A percentile compares a stretch with the other conserved stretches of the same genome.
These are phyloP conservation scores for Neoascia interrupta DNA, from an alignment of 2,888 invertebrate genomes.

Conservation along the genomic window DNA sequence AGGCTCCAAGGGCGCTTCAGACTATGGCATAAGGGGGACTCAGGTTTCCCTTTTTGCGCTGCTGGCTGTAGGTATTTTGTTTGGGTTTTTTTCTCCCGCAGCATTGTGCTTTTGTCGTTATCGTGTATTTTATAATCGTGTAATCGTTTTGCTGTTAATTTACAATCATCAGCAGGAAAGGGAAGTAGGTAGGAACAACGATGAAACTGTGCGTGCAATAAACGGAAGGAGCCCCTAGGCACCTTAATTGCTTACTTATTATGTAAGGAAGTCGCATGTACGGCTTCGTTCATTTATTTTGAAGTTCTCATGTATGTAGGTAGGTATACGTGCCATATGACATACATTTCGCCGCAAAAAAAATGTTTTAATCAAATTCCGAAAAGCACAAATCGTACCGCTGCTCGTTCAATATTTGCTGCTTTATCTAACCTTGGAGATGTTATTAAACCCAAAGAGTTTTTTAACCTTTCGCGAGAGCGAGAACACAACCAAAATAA, in stretches of 20 bases:
- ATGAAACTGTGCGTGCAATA: too few species aligned
- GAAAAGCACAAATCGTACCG: neutral
- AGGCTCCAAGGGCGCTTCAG: constrained; percentile 15
- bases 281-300: constrained; percentile 14
- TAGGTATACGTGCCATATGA: too few species aligned
- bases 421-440: constrained; percentile 68
- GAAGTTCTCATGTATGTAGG: constrained; percentile 26
- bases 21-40: neutral
- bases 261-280: constrained; percentile 23
- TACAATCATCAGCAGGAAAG: constrained; percentile 43
- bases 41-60: constrained; percentile 10
- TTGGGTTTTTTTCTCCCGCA: neutral
- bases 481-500: constrained; percentile 72
- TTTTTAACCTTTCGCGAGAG: constrained; percentile 76
- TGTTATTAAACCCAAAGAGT: constrained; percentile 80
- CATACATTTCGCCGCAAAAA: too few species aligned
- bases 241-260: neutral
- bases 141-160: constrained; percentile 42
- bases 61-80: too few species aligned
- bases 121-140: constrained; percentile 37
- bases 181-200: too few species aligned
- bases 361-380: neutral
- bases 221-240: too few species aligned
- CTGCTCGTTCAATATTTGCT: constrained; percentile 57
- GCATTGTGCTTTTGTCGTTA: neutral